These are phyloP conservation scores for Electrona antarctica DNA, from an alignment of 2,113 vertebrate genomes.

Conservation along the genomic window DNA sequence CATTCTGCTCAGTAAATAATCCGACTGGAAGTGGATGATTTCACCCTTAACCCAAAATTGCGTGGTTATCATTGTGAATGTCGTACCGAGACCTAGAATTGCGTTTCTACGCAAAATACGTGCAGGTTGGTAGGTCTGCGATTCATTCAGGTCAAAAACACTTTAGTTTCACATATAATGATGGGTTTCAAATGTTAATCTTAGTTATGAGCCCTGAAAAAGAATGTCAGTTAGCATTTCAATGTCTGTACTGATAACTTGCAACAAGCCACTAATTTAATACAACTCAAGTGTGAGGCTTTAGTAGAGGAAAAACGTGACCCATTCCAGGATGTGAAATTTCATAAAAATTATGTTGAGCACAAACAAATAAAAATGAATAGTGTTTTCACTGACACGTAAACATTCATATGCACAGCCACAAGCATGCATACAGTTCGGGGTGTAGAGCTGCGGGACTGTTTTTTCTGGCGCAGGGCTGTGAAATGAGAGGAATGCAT, in stretches of 20 bases:
- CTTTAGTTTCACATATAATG: background rate
- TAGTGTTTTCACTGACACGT: background rate
- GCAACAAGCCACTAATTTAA: background rate
- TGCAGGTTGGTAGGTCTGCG: too few species aligned
- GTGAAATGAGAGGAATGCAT: conserved; percentile 21
- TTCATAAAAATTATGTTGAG: background rate
- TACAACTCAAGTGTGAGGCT: background rate
- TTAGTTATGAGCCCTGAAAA: too few species aligned
- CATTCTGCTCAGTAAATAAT: too few species aligned
- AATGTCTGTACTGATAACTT: background rate
- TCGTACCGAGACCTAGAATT: too few species aligned
- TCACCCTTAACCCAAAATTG: too few species aligned
- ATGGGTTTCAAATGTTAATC: too few species aligned
- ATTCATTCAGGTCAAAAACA: background rate
- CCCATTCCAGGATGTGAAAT: background rate
- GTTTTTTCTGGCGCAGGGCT: conserved; percentile 28
- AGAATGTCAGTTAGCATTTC: background rate
- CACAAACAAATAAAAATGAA: background rate
- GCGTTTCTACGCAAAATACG: too few species aligned
- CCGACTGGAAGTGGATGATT: too few species aligned
- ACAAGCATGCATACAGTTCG: conserved; percentile 1
- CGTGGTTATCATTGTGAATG: background rate
- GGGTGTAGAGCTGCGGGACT: conserved; percentile 11
- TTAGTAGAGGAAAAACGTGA: too few species aligned
- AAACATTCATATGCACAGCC: background rate